Percentiles rank a stretch among this genome's conserved stretches.
These are phyloP conservation scores for Nomada hirtipes DNA, from an alignment of 2,888 invertebrate genomes.

Conservation along the genomic window DNA sequence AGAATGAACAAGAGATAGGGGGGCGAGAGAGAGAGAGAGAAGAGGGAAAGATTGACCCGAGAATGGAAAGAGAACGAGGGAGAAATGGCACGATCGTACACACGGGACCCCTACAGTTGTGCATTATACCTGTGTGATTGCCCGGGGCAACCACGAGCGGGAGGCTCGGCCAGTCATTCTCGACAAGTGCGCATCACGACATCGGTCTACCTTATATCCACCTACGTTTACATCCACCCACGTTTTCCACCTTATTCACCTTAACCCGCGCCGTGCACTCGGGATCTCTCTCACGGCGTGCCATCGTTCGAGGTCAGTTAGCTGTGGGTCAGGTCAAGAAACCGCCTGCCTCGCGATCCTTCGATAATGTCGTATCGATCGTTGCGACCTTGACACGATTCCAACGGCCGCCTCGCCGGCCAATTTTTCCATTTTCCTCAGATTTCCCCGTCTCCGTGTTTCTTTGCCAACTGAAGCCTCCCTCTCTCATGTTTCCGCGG, in stretches of 20 bases:
- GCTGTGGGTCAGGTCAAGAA: constrained; percentile 49
- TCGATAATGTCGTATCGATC: constrained; percentile 13
- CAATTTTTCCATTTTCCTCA: too few species aligned
- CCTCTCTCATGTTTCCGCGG: too few species aligned
- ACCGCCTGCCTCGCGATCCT: constrained; percentile 10
- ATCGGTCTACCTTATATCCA: constrained; percentile 68
- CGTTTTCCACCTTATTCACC: constrained; percentile 62
- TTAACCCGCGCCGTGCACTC: constrained; percentile 56
- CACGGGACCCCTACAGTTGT: constrained; percentile 44
- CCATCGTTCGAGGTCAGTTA: constrained; percentile 25
- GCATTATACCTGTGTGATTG: constrained; percentile 70
- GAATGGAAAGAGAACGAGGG: neutral
- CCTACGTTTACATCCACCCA: constrained; percentile 63
- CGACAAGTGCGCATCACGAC: constrained; percentile 75
- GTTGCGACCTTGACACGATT: constrained; percentile 22
- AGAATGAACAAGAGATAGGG: neutral
- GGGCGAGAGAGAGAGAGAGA: neutral
- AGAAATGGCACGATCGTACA: constrained; percentile 45
- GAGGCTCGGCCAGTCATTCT: constrained; percentile 73
- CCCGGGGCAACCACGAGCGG: constrained; percentile 77
- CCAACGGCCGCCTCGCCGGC: neutral
- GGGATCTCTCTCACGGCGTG: constrained; percentile 39
- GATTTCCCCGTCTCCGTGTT: too few species aligned
- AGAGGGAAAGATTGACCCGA: neutral
- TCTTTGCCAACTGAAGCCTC: too few species aligned